Conservation (phyloP, 2,797 vertebrate species). For the Siniperca obscura region DNA sequence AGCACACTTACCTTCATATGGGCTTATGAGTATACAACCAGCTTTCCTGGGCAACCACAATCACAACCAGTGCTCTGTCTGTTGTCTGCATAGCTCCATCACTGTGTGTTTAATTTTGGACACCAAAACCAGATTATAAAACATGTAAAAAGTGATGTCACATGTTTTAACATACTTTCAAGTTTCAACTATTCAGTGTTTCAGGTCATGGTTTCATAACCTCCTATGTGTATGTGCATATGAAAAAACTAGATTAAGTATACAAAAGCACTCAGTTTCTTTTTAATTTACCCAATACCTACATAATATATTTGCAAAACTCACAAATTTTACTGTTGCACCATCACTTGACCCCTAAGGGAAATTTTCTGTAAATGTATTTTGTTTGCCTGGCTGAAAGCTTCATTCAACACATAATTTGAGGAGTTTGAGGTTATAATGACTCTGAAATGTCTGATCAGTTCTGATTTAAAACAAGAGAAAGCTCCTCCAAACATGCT, state of each 20-base stretch:
- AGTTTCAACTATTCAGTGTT: background rate
- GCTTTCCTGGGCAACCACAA: conserved; percentile 6
- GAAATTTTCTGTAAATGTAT: background rate
- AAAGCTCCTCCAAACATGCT: background rate
- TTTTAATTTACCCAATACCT: background rate
- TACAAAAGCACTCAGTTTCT: background rate
- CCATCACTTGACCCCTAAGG: background rate
- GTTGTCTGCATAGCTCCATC: background rate
- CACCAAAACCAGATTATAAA: background rate
- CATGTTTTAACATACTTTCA: background rate
- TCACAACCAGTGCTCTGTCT: background rate
- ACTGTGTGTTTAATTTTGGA: background rate
- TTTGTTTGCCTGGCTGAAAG: background rate
- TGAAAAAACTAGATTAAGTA: background rate
- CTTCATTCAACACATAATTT: background rate
- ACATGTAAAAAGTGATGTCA: background rate
- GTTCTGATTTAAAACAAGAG: background rate
- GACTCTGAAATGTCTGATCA: background rate
- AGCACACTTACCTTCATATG: conserved; percentile 27
- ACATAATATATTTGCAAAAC: background rate
- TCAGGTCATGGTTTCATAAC: background rate
- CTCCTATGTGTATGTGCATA: background rate
- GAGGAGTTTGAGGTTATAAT: background rate
- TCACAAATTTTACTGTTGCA: background rate
- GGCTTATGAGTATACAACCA: conserved; percentile 28